These are phyloP conservation scores for Rhadinocentrus ornatus DNA, from an alignment of 2,797 vertebrate species.

Conservation along the genomic window DNA sequence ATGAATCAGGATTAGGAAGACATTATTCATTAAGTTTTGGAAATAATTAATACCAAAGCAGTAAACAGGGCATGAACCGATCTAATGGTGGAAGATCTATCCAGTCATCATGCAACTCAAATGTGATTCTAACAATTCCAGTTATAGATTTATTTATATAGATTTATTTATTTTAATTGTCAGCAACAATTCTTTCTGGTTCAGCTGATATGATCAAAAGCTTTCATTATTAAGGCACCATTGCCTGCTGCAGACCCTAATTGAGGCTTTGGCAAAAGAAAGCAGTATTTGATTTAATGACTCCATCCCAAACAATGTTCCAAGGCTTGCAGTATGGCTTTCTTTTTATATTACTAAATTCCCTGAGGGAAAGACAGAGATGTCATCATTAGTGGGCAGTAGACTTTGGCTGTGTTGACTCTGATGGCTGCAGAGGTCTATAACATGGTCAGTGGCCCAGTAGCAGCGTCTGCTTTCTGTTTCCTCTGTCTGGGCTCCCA, in stretches of 20 bases:
- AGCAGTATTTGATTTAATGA: conserved; percentile 72
- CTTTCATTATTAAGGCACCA: conserved; percentile 65
- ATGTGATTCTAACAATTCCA: conserved; percentile 33
- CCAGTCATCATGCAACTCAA: conserved; percentile 32
- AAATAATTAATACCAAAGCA: conserved; percentile 31
- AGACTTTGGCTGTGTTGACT: conserved; percentile 47
- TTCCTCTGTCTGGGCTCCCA: conserved; percentile 48
- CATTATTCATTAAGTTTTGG: conserved; percentile 21
- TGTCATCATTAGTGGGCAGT: conserved; percentile 77
- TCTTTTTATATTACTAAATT: conserved; percentile 61
- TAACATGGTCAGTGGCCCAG: conserved; percentile 61
- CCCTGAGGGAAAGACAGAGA: conserved; percentile 66
- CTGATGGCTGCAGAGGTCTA: conserved; percentile 54
- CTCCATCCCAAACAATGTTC: conserved; percentile 63
- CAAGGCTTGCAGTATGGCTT: conserved; percentile 55
- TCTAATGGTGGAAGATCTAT: background rate
- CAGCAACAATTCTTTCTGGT: conserved; percentile 43
- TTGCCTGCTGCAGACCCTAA: conserved; percentile 61
- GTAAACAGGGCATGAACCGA: background rate
- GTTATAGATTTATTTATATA: conserved; percentile 22
- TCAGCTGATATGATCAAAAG: conserved; percentile 67
- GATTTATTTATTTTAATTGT: conserved; percentile 6
- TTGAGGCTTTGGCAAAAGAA: conserved; percentile 66
- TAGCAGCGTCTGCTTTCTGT: conserved; percentile 51
- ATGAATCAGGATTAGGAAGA: conserved; percentile 16